Evolutionary conservation across 2,113 vertebrate genomes (phyloP).

Genomic region (Hemiprocne comata): DNA sequence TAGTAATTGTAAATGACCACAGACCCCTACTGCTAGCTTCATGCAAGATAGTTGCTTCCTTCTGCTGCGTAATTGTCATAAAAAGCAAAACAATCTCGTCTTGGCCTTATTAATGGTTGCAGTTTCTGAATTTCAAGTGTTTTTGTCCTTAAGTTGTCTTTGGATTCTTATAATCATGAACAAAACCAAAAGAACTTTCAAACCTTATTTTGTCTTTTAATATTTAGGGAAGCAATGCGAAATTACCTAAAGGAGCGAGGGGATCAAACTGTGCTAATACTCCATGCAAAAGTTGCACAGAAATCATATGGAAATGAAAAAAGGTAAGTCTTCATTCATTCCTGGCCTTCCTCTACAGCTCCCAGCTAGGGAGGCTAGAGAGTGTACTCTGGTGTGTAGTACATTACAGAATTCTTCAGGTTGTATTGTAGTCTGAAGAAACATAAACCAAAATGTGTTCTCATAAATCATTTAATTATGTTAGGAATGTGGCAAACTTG

Average conservation of each 20-base stretch:
- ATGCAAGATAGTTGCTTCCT: not conserved
- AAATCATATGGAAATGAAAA: constrained; percentile 99
- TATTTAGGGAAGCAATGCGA: constrained; percentile 96
- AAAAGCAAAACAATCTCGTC: not conserved
- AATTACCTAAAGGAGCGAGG: constrained; percentile 99
- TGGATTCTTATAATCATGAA: not conserved
- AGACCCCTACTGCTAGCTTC: not conserved
- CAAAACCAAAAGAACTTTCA: not conserved
- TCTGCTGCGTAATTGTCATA: not conserved
- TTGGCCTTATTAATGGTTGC: not conserved
- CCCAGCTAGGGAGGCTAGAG: not conserved
- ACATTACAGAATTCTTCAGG: not conserved
- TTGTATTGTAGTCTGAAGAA: not conserved
- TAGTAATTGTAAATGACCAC: not conserved
- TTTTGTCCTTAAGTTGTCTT: not conserved
- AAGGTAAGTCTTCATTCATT: constrained; percentile 75
- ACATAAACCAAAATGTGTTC: fast-evolving
- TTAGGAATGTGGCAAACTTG: not conserved
- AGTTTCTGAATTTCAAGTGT: not conserved
- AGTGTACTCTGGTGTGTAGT: not conserved
- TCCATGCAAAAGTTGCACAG: constrained; percentile 98
- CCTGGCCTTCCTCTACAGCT: not conserved
- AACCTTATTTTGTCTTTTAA: not conserved
- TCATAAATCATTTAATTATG: not conserved
- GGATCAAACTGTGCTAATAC: constrained; percentile 99